Conservation (phyloP, 2,888 invertebrate species). For the Lycia hirtaria region DNA sequence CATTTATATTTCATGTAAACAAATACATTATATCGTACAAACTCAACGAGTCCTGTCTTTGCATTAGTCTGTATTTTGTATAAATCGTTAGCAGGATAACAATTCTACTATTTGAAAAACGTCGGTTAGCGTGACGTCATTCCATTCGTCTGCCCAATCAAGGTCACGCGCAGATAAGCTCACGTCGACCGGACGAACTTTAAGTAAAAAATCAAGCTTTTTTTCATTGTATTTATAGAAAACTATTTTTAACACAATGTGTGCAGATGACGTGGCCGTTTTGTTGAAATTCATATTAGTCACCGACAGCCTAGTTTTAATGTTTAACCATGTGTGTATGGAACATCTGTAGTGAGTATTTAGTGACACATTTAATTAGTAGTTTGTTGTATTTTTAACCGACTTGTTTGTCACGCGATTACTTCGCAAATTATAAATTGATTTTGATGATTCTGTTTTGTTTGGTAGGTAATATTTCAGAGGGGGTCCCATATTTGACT, state of each 20-base stretch:
- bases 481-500: too few relatives aligned
- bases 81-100: too few relatives aligned
- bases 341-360: slow-evolving; percentile 12
- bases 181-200: slow-evolving; percentile 5
- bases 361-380: not conserved
- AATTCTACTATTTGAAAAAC: slow-evolving; percentile 39
- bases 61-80: too few relatives aligned
- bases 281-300: slow-evolving; percentile 18
- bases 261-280: slow-evolving; percentile 25
- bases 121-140: slow-evolving; percentile 57
- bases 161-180: slow-evolving; percentile 58
- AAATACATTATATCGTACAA: too few relatives aligned
- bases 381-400: too few relatives aligned
- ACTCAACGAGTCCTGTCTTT: too few relatives aligned
- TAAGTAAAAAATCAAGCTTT: not conserved
- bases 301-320: not conserved
- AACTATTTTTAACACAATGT: slow-evolving; percentile 9
- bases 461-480: too few relatives aligned
- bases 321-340: slow-evolving; percentile 7
- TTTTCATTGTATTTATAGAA: not conserved
- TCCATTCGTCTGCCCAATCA: slow-evolving; percentile 48
- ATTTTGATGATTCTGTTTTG: too few relatives aligned
- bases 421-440: too few relatives aligned
- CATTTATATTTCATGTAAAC: too few relatives aligned
- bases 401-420: too few relatives aligned